A percentile compares a stretch with the other conserved stretches of the same genome.
Conservation (phyloP, 1,140 invertebrate genomes). For the Pseudachorutes palmiensis region DNA sequence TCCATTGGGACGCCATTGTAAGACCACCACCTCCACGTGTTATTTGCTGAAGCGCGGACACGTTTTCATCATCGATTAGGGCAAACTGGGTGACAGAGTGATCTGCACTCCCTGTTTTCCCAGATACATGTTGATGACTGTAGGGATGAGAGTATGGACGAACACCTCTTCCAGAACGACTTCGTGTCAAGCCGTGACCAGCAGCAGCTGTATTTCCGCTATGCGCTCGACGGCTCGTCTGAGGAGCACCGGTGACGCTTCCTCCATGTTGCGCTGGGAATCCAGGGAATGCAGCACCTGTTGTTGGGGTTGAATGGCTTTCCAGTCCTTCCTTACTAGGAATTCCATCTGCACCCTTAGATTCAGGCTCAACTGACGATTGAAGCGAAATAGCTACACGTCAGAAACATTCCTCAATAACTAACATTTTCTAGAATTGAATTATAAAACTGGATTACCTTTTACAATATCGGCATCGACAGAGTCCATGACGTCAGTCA, state of each 20-base stretch:
- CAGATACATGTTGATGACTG: slow-evolving; percentile 31
- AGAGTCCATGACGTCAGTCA: slow-evolving; percentile 39
- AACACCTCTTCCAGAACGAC: slow-evolving; percentile 32
- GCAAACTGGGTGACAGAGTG: slow-evolving; percentile 77
- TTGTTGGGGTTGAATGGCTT: not conserved
- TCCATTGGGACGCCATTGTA: slow-evolving; percentile 83
- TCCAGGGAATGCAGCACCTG: slow-evolving; percentile 16
- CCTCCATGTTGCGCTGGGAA: slow-evolving; percentile 3
- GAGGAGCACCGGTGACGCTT: slow-evolving; percentile 24
- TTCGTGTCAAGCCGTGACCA: slow-evolving; percentile 29
- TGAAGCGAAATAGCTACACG: slow-evolving; percentile 29
- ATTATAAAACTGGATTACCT: slow-evolving; percentile 14
- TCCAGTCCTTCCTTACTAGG: slow-evolving; percentile 17
- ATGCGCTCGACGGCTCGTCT: slow-evolving; percentile 22
- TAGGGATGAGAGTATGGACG: slow-evolving; percentile 38
- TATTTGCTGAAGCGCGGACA: slow-evolving; percentile 75
- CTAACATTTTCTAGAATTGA: not conserved
- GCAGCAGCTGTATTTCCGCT: slow-evolving; percentile 1
- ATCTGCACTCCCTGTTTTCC: slow-evolving; percentile 45
- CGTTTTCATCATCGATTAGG: slow-evolving; percentile 85
- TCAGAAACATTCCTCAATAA: slow-evolving; percentile 8
- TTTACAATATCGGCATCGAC: slow-evolving; percentile 32
- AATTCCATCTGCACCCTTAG: slow-evolving; percentile 22
- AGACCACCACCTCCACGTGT: slow-evolving; percentile 56
- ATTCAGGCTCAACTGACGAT: slow-evolving; percentile 34